phyloP scores from a whole-genome alignment of 2,797 vertebrate species.

The Acestrorhynchus altus region DNA sequence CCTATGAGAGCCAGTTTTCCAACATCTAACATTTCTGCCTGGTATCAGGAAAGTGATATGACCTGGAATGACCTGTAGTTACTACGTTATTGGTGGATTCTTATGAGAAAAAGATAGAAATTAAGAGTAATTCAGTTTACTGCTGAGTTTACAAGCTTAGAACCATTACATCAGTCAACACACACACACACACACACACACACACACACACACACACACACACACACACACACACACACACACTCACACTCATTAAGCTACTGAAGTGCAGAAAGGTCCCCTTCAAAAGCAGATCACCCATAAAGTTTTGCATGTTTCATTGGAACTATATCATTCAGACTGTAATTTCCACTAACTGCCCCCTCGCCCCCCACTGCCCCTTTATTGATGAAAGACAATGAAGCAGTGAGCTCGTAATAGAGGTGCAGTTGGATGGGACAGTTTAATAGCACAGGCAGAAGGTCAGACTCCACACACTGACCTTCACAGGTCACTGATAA shows the following conservation, averaged over 20 bases:
- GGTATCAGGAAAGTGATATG: no score
- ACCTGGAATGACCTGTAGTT: no score
- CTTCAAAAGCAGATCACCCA: conserved; percentile 37
- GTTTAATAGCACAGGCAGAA: not conserved
- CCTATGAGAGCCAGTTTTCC: no score
- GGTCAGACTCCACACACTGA: not conserved
- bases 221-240: conserved; percentile 11
- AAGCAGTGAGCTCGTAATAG: not conserved
- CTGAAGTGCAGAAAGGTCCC: conserved; percentile 5
- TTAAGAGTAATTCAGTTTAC: not conserved
- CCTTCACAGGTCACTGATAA: not conserved
- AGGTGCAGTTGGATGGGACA: not conserved
- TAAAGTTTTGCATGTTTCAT: conserved; percentile 12
- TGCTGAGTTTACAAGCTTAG: conserved; percentile 4
- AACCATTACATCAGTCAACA: conserved; percentile 1
- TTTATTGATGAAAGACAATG: conserved; percentile 14
- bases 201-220: not conserved
- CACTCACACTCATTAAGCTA: not conserved
- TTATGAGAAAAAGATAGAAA: no score
- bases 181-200: conserved; percentile 14
- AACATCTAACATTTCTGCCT: no score
- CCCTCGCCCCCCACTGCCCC: not conserved
- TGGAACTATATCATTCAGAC: not conserved
- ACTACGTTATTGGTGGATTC: no score
- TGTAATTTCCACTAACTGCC: conserved; percentile 10